Percentiles rank a stretch among this genome's conserved stretches.
Evolutionary conservation across 1,140 invertebrate species (phyloP).

Genomic region (Neomicropteryx cornuta): DNA sequence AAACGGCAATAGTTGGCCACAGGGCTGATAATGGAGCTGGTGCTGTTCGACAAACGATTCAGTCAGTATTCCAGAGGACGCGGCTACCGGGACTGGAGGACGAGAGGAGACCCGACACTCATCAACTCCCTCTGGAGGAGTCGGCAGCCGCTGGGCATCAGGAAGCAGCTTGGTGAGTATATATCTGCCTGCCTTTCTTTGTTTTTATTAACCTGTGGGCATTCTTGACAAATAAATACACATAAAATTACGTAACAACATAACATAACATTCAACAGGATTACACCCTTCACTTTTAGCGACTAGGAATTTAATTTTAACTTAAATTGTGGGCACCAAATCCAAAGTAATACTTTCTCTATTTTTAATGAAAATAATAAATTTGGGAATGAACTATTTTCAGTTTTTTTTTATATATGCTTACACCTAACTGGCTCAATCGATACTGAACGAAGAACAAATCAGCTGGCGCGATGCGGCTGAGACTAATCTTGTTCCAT

Average conservation of each 20-base stretch:
- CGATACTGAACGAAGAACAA: background rate
- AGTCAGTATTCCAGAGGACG: constrained; percentile 43
- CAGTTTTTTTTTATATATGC: background rate
- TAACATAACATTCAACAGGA: no score
- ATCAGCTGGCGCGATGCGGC: no score
- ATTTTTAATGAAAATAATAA: no score
- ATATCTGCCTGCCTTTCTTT: constrained; percentile 9
- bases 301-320: no score
- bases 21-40: no score
- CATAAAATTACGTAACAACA: no score
- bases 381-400: no score
- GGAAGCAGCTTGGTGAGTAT: constrained; percentile 48
- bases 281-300: no score
- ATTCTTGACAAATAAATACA: background rate
- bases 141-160: constrained; percentile 53
- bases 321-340: no score
- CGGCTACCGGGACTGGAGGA: constrained; percentile 54
- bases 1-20: no score
- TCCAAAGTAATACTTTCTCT: no score
- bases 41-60: constrained; percentile 34
- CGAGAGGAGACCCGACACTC: constrained; percentile 50
- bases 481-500: no score
- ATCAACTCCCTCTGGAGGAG: constrained; percentile 57
- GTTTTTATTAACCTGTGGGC: background rate
- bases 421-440: background rate